Base-by-base conservation (phyloP, 2,888 invertebrate genomes). In the Leptogaster cylindrica region DNA sequence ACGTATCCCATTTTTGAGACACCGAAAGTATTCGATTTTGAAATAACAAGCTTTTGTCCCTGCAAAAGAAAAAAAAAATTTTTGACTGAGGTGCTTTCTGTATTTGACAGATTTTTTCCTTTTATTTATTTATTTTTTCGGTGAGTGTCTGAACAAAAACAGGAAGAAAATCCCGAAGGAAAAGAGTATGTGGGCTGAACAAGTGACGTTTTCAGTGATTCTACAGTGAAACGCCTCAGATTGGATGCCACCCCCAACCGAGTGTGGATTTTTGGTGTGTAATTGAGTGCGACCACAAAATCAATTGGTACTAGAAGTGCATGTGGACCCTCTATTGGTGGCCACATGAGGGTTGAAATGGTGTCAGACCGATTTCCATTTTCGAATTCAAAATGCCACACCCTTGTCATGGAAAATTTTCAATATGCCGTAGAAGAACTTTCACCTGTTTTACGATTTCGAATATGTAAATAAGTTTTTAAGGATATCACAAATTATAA, bases 1-100 rank as follows among this genome's bases (percentile, higher is more conserved):
- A 52, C 52, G 18, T 52, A 31, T 33, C 27, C 33, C 52, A 52
- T 52, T 52, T 36, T 52, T 52, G 33, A 52, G 31, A 52, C 52
- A 52, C 16, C 33, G 33, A 52, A 52, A 52, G n/a, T n/a, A n/a
- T n/a, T 52, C 52, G 31, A 52, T 52, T 52, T 52, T 52, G 31
- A 16, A 52, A 52, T 52, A 52, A 52, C 52, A 52, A 31, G 52
- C 12, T 18, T 52, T 31, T 31, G 52, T 28, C 31, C 18, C 31
- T 52, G 52, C n/a, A n/a, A n/a, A n/a, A n/a, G n/a, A n/a, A n/a
- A n/a, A n/a, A n/a, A n/a, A n/a, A n/a, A n/a, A n/a, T n/a, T n/a
- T n/a, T n/a, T n/a, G n/a, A n/a, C n/a, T n/a, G n/a, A n/a, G n/a
- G n/a, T n/a, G n/a, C 46, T 16, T 52, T 52, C 52, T 52, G 52